Percentiles rank a stretch among this genome's conserved stretches.
phyloP scores from a whole-genome alignment of 2,113 vertebrate species.

The Nanger granti region DNA sequence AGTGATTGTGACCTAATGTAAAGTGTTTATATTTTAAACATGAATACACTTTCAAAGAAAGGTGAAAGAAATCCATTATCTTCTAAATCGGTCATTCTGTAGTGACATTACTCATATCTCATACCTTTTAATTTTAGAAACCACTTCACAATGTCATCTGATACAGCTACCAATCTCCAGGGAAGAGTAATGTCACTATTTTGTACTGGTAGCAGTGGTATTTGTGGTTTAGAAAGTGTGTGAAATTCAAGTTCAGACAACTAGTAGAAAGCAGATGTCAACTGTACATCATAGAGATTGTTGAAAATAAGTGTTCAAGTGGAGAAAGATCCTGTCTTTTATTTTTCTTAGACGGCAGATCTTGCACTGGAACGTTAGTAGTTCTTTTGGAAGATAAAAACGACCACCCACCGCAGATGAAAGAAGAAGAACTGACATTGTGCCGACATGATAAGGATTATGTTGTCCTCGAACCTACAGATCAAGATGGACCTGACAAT shows the following conservation, averaged over 20 bases:
- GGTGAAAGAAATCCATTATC: not conserved
- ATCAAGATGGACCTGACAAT: slow-evolving; percentile 77
- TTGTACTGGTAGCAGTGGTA: not conserved
- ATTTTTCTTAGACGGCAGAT: slow-evolving; percentile 79
- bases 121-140: not conserved
- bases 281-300: not conserved
- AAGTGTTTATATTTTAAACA: not conserved
- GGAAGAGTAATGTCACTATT: not conserved
- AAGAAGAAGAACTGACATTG: slow-evolving; percentile 61
- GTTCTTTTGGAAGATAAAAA: slow-evolving; percentile 82
- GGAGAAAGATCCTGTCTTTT: not conserved
- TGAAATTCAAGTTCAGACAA: not conserved
- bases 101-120: not conserved
- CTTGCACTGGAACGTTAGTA: slow-evolving; percentile 86
- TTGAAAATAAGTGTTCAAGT: not conserved
- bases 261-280: not conserved
- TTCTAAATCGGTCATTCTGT: not conserved
- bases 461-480: slow-evolving; percentile 73
- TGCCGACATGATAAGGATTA: slow-evolving; percentile 79
- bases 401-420: slow-evolving; percentile 81
- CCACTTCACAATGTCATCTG: not conserved
- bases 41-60: not conserved
- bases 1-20: not conserved
- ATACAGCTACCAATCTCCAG: not conserved
- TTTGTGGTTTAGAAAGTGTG: not conserved